Base-by-base conservation (phyloP, 2,113 vertebrate genomes). In the Silurus asotus region DNA sequence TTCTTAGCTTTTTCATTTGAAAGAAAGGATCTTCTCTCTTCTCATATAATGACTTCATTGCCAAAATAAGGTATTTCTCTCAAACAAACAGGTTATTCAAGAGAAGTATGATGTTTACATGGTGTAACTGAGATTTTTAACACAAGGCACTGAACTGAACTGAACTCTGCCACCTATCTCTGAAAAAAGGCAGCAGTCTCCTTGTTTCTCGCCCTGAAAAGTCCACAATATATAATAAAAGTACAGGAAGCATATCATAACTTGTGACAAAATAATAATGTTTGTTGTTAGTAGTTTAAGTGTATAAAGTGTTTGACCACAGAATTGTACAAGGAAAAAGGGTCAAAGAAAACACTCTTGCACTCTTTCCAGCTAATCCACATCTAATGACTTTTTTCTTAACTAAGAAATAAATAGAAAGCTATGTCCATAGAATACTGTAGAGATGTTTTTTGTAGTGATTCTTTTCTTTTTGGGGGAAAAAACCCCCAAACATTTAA, bases 121-220 rank as follows among this genome's bases (percentile, higher is more conserved):
- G 17, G 6, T 37, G 19, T 28, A 23, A 8, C 13, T 78, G 53
- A 19, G 5, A 51, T 55, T 76, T 76, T 48, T n/a, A n/a, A 25
- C 49, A 75, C 48, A 80, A 80, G 14, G 49, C 49, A 8, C 1
- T 15, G 15, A 70, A 55, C 69, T 15, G 15, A 70, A 55, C 69
- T 48, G 55, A 90, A 84, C 45, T 64, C 87, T 90, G 89, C 89
- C 89, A 87, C 77, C 87, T 88, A 84, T 87, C 86, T 87, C 58
- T 85, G 25, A 82, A 69, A 69, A 19, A n/a, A 61, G 23, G 70
- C 37, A 56, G 45, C 55, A 17, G n/a, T 49, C 15, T 48, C 19
- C 61, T 9, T 49, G 53, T 45, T 70, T 19, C 45, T n/a, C n/a
- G 19, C n/a, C n/a, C 23, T 9, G 14, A 75, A 61, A 75, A 15